Evolutionary conservation across 2,888 invertebrate genomes (phyloP), one percentile per base, ranked within the genome.

Genomic region (Atherix ibis): DNA sequence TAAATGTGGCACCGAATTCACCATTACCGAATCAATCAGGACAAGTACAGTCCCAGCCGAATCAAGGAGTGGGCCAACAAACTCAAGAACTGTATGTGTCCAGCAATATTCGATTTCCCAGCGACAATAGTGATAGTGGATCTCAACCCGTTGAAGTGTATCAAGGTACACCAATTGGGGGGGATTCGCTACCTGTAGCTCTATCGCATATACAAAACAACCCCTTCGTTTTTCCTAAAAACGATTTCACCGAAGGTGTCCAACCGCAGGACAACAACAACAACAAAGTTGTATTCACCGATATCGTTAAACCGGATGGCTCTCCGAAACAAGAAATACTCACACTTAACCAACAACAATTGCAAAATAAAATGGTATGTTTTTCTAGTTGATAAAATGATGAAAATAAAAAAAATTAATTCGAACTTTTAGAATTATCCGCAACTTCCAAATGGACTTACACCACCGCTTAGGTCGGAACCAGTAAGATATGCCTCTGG

Each of bases 361-460:
- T 38, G n/a, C 46, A 50, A 19, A 54, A 52, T 5, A 52, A 52
- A 46, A 40, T 56, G 47, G 56, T 56, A 36, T 46, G 45, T 40
- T 28, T 25, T 19, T 15, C 30, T 12, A 2, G 12, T 28, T 28
- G 4, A 15, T 14, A 28, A 15, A 28, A 14, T 18, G 18, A 18
- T 12, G 17, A 5, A 31, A 18, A 17, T 28, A 18, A 18, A 5
- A 16, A 31, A 19, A n/a, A 31, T 18, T 31, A 18, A 4, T 18
- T 31, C 5, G 5, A 18, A 31, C 5, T 43, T 43, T 31, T 43
- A 48, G 45, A 43, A 43, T 4, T 52, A 48, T 42, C 50, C 52
- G 5, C 63, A 62, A 39, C 47, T 63, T 28, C 61, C 60, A 2
- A 61, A 62, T 27, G 59, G 63, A 41, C 50, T 63, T 32, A 63